Evolutionary conservation across 53 echinoderm and acorn worm genomes (phyloP), one percentile per base, ranked within the genome.

Genomic region (Luidia sarsii): DNA sequence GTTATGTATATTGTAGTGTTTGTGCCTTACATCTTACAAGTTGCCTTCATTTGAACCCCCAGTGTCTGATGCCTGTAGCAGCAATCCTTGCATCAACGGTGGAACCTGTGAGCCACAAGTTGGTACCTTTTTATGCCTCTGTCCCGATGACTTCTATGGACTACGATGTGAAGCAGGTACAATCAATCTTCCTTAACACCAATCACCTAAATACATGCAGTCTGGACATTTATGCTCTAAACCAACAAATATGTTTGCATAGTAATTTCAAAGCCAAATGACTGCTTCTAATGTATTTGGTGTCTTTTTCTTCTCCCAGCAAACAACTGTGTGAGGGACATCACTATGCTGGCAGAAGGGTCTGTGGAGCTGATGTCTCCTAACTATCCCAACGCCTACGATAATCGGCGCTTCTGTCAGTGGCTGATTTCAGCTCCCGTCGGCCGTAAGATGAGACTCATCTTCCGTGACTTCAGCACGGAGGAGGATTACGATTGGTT

Each of bases 391-490:
- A 63, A 82, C 62, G 63, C 65, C 1, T 95, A 95, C 48, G 84
- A 83, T 21, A 33, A 79, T 33, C 83, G 77, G 4, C 83, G 73
- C 15, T 89, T 82, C 89, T 95, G 95, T 50, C 95, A 84, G 68
- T 95, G 95, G 95, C 80, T 95, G 48, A 70, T 95, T 80, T 54
- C 86, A 4, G 84, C 86, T 39, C 49, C 86, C 0, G 46, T 30
- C 8, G 41, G 64, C 1, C 86, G 83, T 31, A 70, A 72, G 37
- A 80, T 95, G 48, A 86, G 92, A 7, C 63, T 95, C 23, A 89
- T 95, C 72, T 92, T 95, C 89, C 82, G 51, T 3, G 91, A 89
- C 65, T 94, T 94, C 74, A 45, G 56, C 30, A 94, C 91, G 4
- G 89, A 91, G 51, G 59, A 82, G 49, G 79, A 83, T 22, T 81